A percentile compares a stretch with the other conserved stretches of the same genome.
These are phyloP conservation scores for Synodontis membranacea DNA, from an alignment of 2,113 vertebrate species.

Conservation along the genomic window DNA sequence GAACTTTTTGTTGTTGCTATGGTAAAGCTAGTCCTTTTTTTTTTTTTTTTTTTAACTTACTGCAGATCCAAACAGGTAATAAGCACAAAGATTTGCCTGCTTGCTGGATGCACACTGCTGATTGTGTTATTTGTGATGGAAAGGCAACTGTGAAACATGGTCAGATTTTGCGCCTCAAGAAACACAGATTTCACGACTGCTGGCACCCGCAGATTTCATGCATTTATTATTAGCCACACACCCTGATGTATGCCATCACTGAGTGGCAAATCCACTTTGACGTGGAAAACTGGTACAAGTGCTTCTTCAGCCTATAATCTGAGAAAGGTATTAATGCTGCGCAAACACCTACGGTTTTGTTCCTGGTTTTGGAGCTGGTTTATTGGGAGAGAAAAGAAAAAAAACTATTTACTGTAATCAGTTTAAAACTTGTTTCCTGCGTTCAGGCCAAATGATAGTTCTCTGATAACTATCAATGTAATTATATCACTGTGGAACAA, in stretches of 20 bases:
- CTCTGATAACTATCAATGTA: neutral
- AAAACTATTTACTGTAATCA: neutral
- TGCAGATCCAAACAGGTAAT: neutral
- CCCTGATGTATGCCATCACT: slow-evolving; percentile 7
- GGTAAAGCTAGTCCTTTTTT: neutral
- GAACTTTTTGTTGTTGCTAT: neutral
- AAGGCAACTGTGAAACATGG: slow-evolving; percentile 37
- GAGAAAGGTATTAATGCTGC: neutral
- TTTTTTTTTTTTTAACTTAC: neutral
- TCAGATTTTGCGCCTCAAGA: slow-evolving; percentile 37
- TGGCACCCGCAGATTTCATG: slow-evolving; percentile 34
- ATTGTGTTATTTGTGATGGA: slow-evolving; percentile 35
- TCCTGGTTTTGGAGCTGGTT: neutral
- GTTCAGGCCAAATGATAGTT: neutral
- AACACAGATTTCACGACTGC: slow-evolving; percentile 37
- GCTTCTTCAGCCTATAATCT: neutral
- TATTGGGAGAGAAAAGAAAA: neutral
- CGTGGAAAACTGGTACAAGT: neutral
- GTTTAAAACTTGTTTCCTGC: neutral
- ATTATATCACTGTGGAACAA: neutral
- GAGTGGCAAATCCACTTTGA: slow-evolving; percentile 29
- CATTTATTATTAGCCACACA: slow-evolving; percentile 42
- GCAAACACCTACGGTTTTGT: neutral
- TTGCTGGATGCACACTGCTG: slow-evolving; percentile 20
- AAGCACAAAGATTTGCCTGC: slow-evolving; percentile 10